Percentiles rank a stretch among this genome's conserved stretches.
phyloP scores from a whole-genome alignment of 2,113 vertebrate species.

The Crotalus tigris region DNA sequence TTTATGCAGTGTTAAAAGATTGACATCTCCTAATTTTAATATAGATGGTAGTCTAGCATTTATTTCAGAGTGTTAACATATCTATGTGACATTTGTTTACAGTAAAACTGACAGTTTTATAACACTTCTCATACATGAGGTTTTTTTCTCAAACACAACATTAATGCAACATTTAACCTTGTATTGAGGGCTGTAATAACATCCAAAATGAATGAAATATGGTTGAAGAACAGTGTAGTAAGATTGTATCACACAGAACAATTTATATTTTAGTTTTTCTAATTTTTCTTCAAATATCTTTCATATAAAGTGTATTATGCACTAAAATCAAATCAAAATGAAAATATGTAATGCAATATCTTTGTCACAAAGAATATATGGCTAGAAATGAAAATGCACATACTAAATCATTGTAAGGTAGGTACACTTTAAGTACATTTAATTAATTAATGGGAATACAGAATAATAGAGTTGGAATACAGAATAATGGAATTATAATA shows the following conservation, averaged over 20 bases:
- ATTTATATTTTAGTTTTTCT: constrained; percentile 57
- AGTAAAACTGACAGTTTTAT: constrained; percentile 22
- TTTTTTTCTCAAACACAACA: constrained; percentile 52
- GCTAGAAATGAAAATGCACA: constrained; percentile 5
- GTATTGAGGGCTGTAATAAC: constrained; percentile 50
- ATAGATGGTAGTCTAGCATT: constrained; percentile 36
- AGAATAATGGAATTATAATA: not conserved
- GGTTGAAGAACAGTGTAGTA: constrained; percentile 42
- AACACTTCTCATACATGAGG: constrained; percentile 47
- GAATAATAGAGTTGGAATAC: not conserved
- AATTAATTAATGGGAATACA: not conserved
- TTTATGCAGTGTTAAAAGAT: constrained; percentile 24
- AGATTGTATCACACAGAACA: constrained; percentile 32
- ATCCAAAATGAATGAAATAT: constrained; percentile 60
- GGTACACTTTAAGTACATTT: not conserved
- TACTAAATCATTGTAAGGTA: not conserved
- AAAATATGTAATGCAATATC: not conserved
- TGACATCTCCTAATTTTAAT: constrained; percentile 34
- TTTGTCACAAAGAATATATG: constrained; percentile 6
- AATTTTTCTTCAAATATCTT: not conserved
- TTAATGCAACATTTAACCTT: constrained; percentile 63
- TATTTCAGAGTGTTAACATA: constrained; percentile 19
- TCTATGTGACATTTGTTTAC: constrained; percentile 34
- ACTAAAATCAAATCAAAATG: constrained; percentile 21
- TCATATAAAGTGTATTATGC: constrained; percentile 34